These are phyloP conservation scores for Paramormyrops kingsleyae DNA, from an alignment of 2,113 vertebrate genomes.

Conservation along the genomic window DNA sequence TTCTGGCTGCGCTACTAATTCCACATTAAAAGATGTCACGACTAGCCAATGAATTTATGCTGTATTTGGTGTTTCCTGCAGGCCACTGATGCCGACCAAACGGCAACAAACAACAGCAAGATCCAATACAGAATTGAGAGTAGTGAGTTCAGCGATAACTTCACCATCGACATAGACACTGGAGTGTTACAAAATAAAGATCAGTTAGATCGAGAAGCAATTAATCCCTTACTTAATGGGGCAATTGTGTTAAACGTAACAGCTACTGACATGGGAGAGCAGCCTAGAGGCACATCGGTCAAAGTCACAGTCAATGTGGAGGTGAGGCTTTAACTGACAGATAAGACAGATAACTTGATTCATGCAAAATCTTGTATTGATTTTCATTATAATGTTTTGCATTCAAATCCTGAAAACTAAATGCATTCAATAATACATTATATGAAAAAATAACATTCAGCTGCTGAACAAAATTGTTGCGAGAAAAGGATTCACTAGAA, in stretches of 20 bases:
- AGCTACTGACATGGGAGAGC: constrained; percentile 67
- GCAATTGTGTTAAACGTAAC: constrained; percentile 61
- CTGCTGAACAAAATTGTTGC: not conserved
- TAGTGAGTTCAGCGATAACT: constrained; percentile 65
- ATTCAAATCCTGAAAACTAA: not conserved
- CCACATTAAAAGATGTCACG: not conserved
- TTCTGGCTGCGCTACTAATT: not conserved
- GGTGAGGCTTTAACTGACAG: constrained; percentile 52
- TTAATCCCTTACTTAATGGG: constrained; percentile 55
- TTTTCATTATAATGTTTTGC: not conserved
- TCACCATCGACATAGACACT: constrained; percentile 57
- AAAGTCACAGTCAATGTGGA: constrained; percentile 67
- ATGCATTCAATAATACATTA: not conserved
- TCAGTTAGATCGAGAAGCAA: constrained; percentile 69
- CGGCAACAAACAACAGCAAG: constrained; percentile 62
- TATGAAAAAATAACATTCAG: not conserved
- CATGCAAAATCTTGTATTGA: not conserved
- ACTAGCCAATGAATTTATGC: not conserved
- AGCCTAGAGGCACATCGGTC: constrained; percentile 37
- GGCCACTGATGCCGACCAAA: constrained; percentile 76
- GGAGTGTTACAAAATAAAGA: constrained; percentile 59
- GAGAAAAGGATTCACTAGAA: not conserved
- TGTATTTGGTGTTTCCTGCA: constrained; percentile 38
- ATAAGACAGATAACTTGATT: not conserved
- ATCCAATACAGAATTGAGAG: constrained; percentile 60